Evolutionary conservation across 2,113 vertebrate species (phyloP).

Genomic region (Urocitellus parryii): DNA sequence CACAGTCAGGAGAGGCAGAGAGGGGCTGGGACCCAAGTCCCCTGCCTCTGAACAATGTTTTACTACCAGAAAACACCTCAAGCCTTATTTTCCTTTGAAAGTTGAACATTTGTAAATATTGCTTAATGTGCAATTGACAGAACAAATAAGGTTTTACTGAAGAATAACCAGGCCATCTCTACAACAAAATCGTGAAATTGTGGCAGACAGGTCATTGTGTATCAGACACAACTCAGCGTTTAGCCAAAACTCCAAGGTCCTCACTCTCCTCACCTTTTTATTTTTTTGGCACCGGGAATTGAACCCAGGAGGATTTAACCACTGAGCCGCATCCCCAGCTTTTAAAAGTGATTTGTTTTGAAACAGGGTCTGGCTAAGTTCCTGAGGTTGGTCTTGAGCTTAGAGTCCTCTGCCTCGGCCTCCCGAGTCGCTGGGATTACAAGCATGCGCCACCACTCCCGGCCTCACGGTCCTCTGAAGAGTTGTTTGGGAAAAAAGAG

Average conservation of each 20-base stretch:
- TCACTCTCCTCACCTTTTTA: too few relatives aligned
- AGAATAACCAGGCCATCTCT: not conserved
- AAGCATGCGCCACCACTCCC: too few relatives aligned
- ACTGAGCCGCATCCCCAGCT: not conserved
- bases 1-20: fast-evolving
- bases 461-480: not conserved
- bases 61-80: not conserved
- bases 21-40: not conserved
- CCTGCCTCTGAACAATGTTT: too few relatives aligned
- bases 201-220: not conserved
- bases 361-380: not conserved
- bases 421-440: not conserved
- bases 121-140: not conserved
- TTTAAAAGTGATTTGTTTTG: not conserved
- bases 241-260: not conserved
- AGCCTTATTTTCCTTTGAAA: not conserved
- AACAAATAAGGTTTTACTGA: not conserved
- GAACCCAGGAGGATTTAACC: not conserved
- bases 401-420: not conserved
- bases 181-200: fast-evolving
- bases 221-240: not conserved
- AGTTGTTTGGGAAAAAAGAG: not conserved
- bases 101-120: not conserved
- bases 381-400: not conserved
- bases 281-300: not conserved